These are phyloP conservation scores for Halcyon leucocephala DNA, from an alignment of 2,797 vertebrate genomes.

Conservation along the genomic window DNA sequence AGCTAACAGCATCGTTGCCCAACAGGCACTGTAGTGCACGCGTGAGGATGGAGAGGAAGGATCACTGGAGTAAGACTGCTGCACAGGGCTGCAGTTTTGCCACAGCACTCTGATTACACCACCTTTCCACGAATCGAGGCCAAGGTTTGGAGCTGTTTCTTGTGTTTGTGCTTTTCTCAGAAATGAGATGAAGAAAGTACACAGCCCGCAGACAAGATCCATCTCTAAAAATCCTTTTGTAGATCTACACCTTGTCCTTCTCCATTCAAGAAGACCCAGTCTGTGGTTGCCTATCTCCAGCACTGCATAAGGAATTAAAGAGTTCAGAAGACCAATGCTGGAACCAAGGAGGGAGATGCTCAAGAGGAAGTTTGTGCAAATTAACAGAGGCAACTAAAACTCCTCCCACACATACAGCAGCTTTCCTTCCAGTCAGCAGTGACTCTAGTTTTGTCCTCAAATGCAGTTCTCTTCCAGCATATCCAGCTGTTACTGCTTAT, in stretches of 20 bases:
- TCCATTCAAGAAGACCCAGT: not conserved
- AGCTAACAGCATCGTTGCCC: not conserved
- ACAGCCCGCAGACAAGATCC: not conserved
- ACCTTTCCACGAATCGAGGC: not conserved
- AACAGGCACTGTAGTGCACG: rapidly evolving
- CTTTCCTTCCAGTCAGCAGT: not conserved
- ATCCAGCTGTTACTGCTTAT: not conserved
- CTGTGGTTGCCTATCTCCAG: not conserved
- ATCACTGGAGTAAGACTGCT: not conserved
- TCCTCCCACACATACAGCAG: not conserved
- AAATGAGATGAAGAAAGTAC: not conserved
- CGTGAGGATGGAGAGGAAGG: not conserved
- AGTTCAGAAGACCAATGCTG: not conserved
- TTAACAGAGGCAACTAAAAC: not conserved
- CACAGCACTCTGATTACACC: not conserved
- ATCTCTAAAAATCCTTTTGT: not conserved
- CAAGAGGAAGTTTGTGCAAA: not conserved
- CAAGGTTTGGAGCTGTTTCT: not conserved
- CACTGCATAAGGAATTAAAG: rapidly evolving
- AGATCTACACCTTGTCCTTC: not conserved
- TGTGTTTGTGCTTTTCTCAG: not conserved
- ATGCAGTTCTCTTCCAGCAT: not conserved
- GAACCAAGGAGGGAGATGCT: not conserved
- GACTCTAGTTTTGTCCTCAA: not conserved
- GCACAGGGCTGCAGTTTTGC: not conserved